phyloP scores from a whole-genome alignment of 2,888 invertebrate genomes.

The Laothoe populi region DNA sequence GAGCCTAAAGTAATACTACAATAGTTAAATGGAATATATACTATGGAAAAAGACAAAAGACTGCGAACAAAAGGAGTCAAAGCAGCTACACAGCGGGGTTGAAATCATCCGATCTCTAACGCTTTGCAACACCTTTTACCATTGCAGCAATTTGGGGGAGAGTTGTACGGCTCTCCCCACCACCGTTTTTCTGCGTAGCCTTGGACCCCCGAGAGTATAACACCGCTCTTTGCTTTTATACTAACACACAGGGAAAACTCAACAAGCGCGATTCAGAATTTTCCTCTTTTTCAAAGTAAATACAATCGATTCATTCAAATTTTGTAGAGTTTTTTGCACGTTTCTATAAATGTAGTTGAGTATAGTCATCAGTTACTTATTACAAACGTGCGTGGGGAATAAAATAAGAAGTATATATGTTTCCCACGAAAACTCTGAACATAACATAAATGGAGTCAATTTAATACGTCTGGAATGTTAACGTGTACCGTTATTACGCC shows the following conservation, averaged over 20 bases:
- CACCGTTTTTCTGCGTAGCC: constrained; percentile 23
- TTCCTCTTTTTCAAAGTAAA: neutral
- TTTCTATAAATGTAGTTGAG: too few relatives aligned
- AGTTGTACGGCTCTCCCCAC: constrained; percentile 16
- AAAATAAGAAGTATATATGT: too few relatives aligned
- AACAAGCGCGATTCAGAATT: constrained; percentile 29
- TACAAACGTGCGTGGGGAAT: too few relatives aligned
- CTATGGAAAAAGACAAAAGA: neutral
- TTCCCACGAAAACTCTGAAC: too few relatives aligned
- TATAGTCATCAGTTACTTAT: too few relatives aligned
- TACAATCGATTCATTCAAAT: neutral
- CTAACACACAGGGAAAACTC: neutral
- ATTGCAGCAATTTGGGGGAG: neutral
- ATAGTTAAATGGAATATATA: neutral
- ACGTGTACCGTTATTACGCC: too few relatives aligned
- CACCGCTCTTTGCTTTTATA: neutral
- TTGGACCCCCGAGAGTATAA: constrained; percentile 24
- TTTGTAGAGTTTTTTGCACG: neutral
- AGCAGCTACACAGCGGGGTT: constrained; percentile 19
- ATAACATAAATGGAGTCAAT: too few relatives aligned
- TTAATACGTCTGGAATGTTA: too few relatives aligned
- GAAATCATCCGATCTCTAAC: constrained; percentile 12
- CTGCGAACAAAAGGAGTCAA: constrained; percentile 28
- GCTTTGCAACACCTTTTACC: constrained; percentile 7
- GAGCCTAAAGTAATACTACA: neutral